These are phyloP conservation scores for Drosophila fulvimacula DNA, from an alignment of 2,888 invertebrate species.

Conservation along the genomic window DNA sequence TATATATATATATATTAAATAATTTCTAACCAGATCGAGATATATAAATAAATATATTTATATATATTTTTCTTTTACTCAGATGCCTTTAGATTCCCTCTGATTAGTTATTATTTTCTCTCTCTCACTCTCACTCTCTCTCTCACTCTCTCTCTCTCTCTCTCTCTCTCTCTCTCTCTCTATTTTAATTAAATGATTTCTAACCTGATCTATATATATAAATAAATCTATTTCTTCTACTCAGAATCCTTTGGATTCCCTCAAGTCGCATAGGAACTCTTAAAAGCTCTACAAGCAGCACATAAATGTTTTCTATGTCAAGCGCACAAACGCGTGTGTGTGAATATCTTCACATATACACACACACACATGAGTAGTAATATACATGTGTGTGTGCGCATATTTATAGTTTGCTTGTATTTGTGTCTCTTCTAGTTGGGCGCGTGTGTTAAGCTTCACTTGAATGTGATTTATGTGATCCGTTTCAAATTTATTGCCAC, in stretches of 20 bases:
- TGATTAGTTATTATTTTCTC: too few species aligned
- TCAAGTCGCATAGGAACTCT: constrained; percentile 5
- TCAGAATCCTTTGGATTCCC: neutral
- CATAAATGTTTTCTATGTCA: constrained; percentile 49
- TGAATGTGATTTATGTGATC: constrained; percentile 84
- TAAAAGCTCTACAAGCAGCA: constrained; percentile 19
- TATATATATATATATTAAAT: too few species aligned
- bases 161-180: too few species aligned
- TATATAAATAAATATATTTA: too few species aligned
- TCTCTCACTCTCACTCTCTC: too few species aligned
- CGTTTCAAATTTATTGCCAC: constrained; percentile 82
- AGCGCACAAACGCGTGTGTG: constrained; percentile 21
- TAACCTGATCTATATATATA: too few species aligned
- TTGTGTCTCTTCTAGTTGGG: constrained; percentile 71
- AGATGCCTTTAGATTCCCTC: too few species aligned
- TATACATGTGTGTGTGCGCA: constrained; percentile 12
- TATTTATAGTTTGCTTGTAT: constrained; percentile 42
- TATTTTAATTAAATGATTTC: too few species aligned
- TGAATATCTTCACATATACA: constrained; percentile 14
- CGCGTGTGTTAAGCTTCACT: constrained; percentile 82
- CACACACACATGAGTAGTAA: neutral
- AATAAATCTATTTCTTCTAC: neutral
- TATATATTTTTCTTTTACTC: too few species aligned
- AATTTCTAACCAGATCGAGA: too few species aligned
- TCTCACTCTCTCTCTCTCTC: too few species aligned